A percentile compares a stretch with the other conserved stretches of the same genome.
These are phyloP conservation scores for Takifugu ocellatus DNA, from an alignment of 2,797 vertebrate species.

Conservation along the genomic window DNA sequence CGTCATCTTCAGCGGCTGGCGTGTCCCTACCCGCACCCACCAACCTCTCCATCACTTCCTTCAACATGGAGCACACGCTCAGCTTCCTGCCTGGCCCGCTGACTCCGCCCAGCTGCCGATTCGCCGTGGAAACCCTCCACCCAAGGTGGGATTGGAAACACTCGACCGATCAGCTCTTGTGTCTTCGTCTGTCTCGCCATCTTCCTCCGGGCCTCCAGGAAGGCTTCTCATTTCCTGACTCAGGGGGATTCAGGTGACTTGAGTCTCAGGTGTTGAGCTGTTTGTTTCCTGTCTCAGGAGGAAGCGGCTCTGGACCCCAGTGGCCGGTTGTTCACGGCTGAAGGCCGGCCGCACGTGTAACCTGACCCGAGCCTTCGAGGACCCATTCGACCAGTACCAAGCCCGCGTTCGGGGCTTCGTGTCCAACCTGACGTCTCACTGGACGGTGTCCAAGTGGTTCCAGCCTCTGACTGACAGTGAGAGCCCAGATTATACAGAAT, in stretches of 20 bases:
- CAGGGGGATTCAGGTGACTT: neutral
- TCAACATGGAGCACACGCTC: slow-evolving; percentile 66
- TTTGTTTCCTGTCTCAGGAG: slow-evolving; percentile 15
- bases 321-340: slow-evolving; percentile 41
- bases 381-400: slow-evolving; percentile 18
- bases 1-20: slow-evolving; percentile 22
- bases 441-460: slow-evolving; percentile 50
- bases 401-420: slow-evolving; percentile 52
- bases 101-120: slow-evolving; percentile 30
- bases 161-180: no score
- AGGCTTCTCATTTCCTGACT: neutral
- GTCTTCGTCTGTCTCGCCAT: no score
- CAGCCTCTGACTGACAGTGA: slow-evolving; percentile 64
- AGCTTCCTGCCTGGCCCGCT: slow-evolving; percentile 48
- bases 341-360: slow-evolving; percentile 44
- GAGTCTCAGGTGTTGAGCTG: neutral
- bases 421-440: slow-evolving; percentile 40
- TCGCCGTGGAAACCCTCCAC: slow-evolving; percentile 40
- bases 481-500: slow-evolving; percentile 1
- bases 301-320: slow-evolving; percentile 40
- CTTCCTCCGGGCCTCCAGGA: no score
- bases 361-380: slow-evolving; percentile 44
- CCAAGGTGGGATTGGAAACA: no score
- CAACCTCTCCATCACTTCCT: slow-evolving; percentile 60
- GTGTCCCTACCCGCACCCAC: slow-evolving; percentile 45